Base-by-base conservation (phyloP, 2,797 vertebrate genomes). In the Eupleurogrammus muticus region DNA sequence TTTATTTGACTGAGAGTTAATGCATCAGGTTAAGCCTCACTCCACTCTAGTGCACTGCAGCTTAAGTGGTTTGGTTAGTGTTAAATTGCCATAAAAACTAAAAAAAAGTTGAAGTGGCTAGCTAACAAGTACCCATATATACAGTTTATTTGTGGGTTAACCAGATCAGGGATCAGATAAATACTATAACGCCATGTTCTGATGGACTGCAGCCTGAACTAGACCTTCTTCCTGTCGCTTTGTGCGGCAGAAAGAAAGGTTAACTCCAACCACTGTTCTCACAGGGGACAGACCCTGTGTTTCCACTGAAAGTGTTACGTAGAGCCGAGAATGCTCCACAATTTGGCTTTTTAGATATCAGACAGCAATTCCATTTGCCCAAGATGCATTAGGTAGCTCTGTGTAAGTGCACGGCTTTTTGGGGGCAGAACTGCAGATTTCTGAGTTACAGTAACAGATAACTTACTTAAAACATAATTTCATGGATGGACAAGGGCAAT, bases 101-200 rank as follows among this genome's bases (percentile, higher is more conserved):
- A 19, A 2, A 7, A 46, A 46, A 17, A 46, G 44, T n/a, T 46
- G 17, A 46, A 46, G 44, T 19, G 9, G 44, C 44, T 46, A 3
- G 9, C 46, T 20, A 47, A 47, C 17, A 47, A 4, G n/a, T 47
- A 9, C 11, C n/a, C 42, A n/a, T 46, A 46, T 19, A 47, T 9
- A n/a, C 44, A 40, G 35, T 32, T 14, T 8, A 23, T 40, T 56
- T 8, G 16, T 17, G 14, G 42, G 35, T 40, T 64, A 21, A 52
- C 42, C 36, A 13, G 11, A 52, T 52, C 49, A 19, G 13, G 49
- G 49, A 40, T 52, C 61, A 42, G 35, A 42, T 52, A 64, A 64
- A 52, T 1, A n/a, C n/a, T 53, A 20, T 17, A 32, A 6, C 5
- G 5, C 17, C 21, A n/a, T 28, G 13, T 16, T 50, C 5, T 23